Evolutionary conservation across 2,113 vertebrate genomes (phyloP), one percentile per base, ranked within the genome.

Genomic region (Archocentrus centrarchus): DNA sequence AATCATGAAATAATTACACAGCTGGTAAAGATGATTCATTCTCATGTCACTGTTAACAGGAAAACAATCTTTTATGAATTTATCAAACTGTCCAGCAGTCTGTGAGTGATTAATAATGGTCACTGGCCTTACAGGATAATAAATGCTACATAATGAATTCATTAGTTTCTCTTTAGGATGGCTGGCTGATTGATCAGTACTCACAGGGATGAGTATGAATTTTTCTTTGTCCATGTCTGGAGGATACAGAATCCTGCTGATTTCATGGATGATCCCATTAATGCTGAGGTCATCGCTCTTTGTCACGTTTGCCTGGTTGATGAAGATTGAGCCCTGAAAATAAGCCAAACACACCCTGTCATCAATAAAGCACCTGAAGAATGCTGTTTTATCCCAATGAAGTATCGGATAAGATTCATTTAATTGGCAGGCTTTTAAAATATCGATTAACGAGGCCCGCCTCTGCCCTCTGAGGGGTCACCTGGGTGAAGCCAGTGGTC

Each of bases 181-280:
- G 11, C 41, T 3, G 41, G 11, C 11, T 41, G 41, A 24, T 24
- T 50, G 24, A 70, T 70, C 6, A 47, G 20, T 50, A 68, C 64
- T 70, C 14, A 95, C 96, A 0, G 89, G 95, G 93, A 88, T 82
- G 35, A 64, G 20, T 88, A 47, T 59, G 17, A 78, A 5, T 76
- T 66, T 77, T 3, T 90, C 81, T 8, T 88, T 59, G 59, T 96
- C 85, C 55, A 95, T 35, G 2, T 82, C 89, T 3, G 94, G 66
- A 3, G 97, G 97, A 60, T 95, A 79, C 55, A 99, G 94, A 22
- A 98, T 13, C 14, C 87, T 94, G 91, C 97, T 93, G 75, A 99
- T 96, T 88, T 97, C 75, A 11, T 99, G 97, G 83, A 98, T 95
- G 77, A 99, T 95, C 0, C 98, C 98, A 3, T 99, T 99, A 14